Evolutionary conservation across 2,113 vertebrate genomes (phyloP), one percentile per base, ranked within the genome.

Genomic region (Hippocampus zosterae): DNA sequence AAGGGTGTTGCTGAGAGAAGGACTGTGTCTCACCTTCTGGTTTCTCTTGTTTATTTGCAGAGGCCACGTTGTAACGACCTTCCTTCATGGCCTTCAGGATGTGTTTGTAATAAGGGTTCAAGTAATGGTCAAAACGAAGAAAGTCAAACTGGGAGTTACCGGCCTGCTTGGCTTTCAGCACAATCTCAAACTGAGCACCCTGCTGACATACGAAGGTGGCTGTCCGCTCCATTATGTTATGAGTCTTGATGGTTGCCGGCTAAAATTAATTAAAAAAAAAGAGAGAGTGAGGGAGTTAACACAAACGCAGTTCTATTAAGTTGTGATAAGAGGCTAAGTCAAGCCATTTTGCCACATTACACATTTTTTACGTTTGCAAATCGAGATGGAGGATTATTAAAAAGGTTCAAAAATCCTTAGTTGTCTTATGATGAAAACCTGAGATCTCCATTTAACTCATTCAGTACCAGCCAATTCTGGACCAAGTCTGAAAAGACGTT

Each of bases 71-170:
- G 2, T 99, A 99, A 29, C 94, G 93, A 2, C 97, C 95, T 65
- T 99, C 97, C 59, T 97, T 99, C 96, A 99, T 96, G 33, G 95
- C 93, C 66, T 93, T 95, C 86, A 97, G 93, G 85, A 99, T 95
- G 91, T 97, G 93, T 77, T 94, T 99, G 90, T 99, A 99, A 90
- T 99, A 99, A 57, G 97, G 97, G 74, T 99, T 99, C 90, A 99
- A 93, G 92, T 99, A 99, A 90, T 99, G 97, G 87, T 99, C 97
- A 29, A 99, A 99, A 0, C 96, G 92, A 56, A 99, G 88, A 65
- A 99, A 99, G 88, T 99, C 97, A 60, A 99, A 99, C 84, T 99
- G 97, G 0, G 97, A 98, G 91, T 99, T 99, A 0, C 93, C 89
- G 0, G 97, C 85, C 83, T 99, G 97, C 88, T 98, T 97, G 19